Conservation (phyloP, 2,888 invertebrate genomes). For the Acanthosepion pharaonis region DNA sequence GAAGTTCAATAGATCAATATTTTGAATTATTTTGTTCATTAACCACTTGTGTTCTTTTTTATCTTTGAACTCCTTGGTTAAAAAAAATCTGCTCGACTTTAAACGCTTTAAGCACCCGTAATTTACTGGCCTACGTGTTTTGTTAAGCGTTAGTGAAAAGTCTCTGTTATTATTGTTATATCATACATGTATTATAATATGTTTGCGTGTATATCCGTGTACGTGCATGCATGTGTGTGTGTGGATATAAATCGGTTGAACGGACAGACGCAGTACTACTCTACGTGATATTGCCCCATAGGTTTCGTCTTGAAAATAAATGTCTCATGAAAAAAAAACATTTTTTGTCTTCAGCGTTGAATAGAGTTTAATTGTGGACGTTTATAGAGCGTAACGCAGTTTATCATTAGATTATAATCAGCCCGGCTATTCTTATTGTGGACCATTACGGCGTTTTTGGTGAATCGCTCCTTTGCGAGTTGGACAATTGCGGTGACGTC, state of each 20-base stretch:
- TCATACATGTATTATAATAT: not conserved
- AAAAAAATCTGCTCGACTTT: no score
- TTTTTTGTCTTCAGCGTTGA: not conserved
- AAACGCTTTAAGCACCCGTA: no score
- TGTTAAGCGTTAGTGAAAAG: no score
- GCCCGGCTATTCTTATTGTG: not conserved
- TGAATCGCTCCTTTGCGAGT: not conserved
- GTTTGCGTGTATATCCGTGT: not conserved
- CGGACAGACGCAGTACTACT: not conserved
- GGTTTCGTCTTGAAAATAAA: not conserved
- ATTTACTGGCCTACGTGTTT: no score
- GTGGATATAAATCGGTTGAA: not conserved
- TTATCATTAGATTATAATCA: not conserved
- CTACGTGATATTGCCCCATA: not conserved
- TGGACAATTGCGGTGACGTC: slow-evolving; percentile 22
- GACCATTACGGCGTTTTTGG: not conserved
- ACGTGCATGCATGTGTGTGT: not conserved
- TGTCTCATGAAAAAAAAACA: not conserved
- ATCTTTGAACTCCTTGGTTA: no score
- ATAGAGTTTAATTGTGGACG: not conserved
- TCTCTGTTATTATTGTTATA: no score
- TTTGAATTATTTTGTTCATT: no score
- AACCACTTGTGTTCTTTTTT: no score
- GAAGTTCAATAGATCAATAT: no score
- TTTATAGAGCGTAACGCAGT: not conserved